Conservation (phyloP, 2,888 invertebrate species). For the Plebejus melissa region DNA sequence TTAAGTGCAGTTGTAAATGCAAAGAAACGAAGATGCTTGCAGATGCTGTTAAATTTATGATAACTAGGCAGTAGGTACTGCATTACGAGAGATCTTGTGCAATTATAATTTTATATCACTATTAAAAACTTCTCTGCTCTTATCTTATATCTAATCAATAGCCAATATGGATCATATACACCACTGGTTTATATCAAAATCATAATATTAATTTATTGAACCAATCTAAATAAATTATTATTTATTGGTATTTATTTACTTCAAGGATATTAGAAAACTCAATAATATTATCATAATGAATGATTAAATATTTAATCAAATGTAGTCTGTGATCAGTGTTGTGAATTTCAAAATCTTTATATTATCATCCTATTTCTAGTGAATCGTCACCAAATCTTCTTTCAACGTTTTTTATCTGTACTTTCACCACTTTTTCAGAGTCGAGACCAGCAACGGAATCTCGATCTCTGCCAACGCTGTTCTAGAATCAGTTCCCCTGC, state of each 20-base stretch:
- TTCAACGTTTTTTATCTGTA: not conserved
- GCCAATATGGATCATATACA: too few relatives aligned
- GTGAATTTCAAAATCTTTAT: too few relatives aligned
- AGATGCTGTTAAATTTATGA: too few relatives aligned
- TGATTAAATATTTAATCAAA: not conserved
- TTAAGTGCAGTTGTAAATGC: too few relatives aligned
- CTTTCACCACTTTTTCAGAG: constrained; percentile 40
- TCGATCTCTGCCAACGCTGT: constrained; percentile 48
- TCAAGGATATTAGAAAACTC: not conserved
- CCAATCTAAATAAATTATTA: not conserved
- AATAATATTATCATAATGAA: not conserved
- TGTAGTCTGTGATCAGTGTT: too few relatives aligned
- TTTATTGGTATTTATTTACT: not conserved
- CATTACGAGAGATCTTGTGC: too few relatives aligned
- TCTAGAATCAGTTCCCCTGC: constrained; percentile 42
- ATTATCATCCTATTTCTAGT: not conserved
- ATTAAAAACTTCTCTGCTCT: too few relatives aligned
- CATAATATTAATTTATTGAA: not conserved
- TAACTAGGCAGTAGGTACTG: too few relatives aligned
- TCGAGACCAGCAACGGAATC: constrained; percentile 62
- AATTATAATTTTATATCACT: too few relatives aligned
- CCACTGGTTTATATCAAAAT: not conserved
- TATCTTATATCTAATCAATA: too few relatives aligned
- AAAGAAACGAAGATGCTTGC: too few relatives aligned
- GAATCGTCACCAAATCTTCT: not conserved